Percentiles rank a stretch among this genome's conserved stretches.
Evolutionary conservation across 2,888 invertebrate species (phyloP).

Genomic region (Willowsia nigromaculata): DNA sequence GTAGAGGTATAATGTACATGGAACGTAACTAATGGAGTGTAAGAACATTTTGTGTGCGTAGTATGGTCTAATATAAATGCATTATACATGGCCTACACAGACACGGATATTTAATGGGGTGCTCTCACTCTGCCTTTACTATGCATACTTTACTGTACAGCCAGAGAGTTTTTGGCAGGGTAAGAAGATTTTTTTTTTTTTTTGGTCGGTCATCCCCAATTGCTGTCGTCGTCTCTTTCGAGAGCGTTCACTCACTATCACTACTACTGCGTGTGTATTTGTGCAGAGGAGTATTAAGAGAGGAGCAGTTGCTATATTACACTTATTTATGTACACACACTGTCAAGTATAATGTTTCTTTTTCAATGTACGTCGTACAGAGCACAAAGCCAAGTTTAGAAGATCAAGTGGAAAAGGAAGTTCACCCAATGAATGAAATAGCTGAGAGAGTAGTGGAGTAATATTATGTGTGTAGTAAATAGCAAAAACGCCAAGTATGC

Average conservation of each 20-base stretch:
- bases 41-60: conserved; percentile 42
- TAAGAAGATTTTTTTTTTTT: conserved; percentile 41
- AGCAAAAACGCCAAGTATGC: not conserved
- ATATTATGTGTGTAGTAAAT: not conserved
- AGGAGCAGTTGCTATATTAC: conserved; percentile 37
- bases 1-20: not conserved
- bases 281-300: not conserved
- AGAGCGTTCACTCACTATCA: conserved; percentile 17
- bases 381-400: conserved; percentile 40
- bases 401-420: conserved; percentile 61
- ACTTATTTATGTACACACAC: conserved; percentile 48
- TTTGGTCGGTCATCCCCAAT: conserved; percentile 60
- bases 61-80: conserved; percentile 26
- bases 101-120: not conserved
- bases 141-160: conserved; percentile 31
- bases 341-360: conserved; percentile 42
- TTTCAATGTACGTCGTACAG: conserved; percentile 6
- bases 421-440: conserved; percentile 60
- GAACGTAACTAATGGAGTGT: conserved; percentile 49
- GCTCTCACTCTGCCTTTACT: not conserved
- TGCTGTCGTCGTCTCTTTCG: conserved; percentile 36
- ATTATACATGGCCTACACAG: not conserved
- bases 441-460: conserved; percentile 8
- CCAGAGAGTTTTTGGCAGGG: conserved; percentile 27
- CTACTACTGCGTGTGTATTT: not conserved